A percentile compares a stretch with the other conserved stretches of the same genome.
These are phyloP conservation scores for Drosophila yooni DNA, from an alignment of 2,888 invertebrate species.

Conservation along the genomic window DNA sequence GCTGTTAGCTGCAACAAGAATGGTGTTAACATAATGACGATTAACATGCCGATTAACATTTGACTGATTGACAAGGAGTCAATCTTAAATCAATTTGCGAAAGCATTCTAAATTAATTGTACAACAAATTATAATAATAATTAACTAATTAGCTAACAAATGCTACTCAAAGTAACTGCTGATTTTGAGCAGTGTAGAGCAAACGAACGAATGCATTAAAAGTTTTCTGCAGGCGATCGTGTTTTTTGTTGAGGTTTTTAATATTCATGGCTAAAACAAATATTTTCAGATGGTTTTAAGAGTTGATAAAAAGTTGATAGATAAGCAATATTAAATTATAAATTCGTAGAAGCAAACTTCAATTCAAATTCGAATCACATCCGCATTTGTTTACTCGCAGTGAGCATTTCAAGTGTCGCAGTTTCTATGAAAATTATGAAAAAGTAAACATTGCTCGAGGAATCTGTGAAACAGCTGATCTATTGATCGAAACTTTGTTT, in stretches of 20 bases:
- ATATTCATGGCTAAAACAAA: neutral
- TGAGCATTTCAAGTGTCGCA: constrained; percentile 21
- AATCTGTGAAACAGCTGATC: constrained; percentile 33
- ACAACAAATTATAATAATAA: neutral
- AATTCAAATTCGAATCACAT: neutral
- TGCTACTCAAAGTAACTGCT: neutral
- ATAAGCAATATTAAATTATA: neutral
- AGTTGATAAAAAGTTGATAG: neutral
- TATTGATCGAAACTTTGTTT: constrained; percentile 16
- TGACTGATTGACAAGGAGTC: neutral
- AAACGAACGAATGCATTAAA: neutral
- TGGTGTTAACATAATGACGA: neutral
- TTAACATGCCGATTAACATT: neutral
- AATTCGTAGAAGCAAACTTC: neutral
- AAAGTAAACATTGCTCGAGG: neutral
- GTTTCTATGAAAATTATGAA: constrained; percentile 18
- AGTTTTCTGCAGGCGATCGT: neutral
- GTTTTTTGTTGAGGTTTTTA: neutral
- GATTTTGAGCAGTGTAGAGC: neutral
- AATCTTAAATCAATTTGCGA: neutral
- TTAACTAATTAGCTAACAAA: neutral
- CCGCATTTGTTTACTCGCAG: neutral
- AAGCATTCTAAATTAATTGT: neutral
- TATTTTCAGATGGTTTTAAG: neutral
- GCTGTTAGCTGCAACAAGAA: constrained; percentile 29